These are phyloP conservation scores for Cybosia mesomella DNA, from an alignment of 2,888 invertebrate species.

Conservation along the genomic window DNA sequence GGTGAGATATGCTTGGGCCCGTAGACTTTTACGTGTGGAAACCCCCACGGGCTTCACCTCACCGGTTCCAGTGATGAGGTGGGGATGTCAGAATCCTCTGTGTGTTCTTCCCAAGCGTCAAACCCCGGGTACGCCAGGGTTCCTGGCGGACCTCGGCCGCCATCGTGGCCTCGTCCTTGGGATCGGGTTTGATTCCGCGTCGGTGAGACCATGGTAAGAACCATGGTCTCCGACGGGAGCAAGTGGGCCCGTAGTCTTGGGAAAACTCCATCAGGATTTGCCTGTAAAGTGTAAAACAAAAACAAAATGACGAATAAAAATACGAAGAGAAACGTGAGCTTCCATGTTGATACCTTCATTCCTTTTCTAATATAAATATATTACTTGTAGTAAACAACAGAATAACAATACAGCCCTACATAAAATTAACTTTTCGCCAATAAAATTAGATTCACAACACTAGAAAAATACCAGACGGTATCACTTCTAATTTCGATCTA, in stretches of 20 bases:
- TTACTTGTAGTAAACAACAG: conserved; percentile 44
- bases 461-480: background rate
- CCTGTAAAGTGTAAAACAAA: background rate
- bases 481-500: background rate
- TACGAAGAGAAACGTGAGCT: conserved; percentile 32
- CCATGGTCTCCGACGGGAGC: no score
- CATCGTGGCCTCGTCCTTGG: no score
- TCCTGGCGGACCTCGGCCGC: no score
- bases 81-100: no score
- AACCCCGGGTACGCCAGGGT: no score
- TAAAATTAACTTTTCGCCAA: conserved; percentile 46
- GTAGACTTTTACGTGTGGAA: no score
- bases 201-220: no score
- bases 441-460: conserved; percentile 32
- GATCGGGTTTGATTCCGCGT: no score
- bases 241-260: no score
- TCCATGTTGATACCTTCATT: conserved; percentile 41
- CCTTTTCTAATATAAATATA: conserved; percentile 43
- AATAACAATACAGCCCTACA: conserved; percentile 36
- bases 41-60: no score
- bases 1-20: background rate
- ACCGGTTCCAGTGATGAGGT: no score
- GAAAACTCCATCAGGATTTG: background rate
- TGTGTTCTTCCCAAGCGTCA: no score
- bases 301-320: conserved; percentile 31